phyloP scores from a whole-genome alignment of 2,113 vertebrate genomes.

The Neomonachus schauinslandi region DNA sequence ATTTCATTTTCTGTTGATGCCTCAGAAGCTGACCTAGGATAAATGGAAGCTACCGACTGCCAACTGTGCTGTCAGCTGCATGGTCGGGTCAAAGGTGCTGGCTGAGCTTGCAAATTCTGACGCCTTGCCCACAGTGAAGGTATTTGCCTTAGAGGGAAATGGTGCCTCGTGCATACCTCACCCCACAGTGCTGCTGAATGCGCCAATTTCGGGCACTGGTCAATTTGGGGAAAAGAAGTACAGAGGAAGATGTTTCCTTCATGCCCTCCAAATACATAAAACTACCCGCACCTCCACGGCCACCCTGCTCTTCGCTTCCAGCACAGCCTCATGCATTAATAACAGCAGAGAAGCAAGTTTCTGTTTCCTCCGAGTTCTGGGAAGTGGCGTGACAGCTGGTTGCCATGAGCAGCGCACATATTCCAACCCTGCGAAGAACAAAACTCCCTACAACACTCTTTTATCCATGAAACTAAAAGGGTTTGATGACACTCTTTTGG shows the following conservation, averaged over 20 bases:
- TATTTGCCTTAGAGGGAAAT: conserved; percentile 70
- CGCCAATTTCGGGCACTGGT: not conserved
- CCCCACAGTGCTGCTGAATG: conserved; percentile 7
- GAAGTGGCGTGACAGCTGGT: conserved; percentile 55
- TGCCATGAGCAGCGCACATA: not conserved
- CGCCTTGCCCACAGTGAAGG: conserved; percentile 5
- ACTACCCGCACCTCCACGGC: not conserved
- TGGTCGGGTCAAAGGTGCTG: conserved; percentile 58
- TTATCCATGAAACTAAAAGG: not conserved
- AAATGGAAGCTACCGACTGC: conserved; percentile 65
- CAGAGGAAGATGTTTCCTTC: not conserved
- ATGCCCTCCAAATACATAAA: not conserved
- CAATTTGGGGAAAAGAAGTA: conserved; percentile 59
- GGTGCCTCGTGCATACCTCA: not conserved
- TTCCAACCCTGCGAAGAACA: not conserved
- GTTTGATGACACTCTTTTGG: not conserved
- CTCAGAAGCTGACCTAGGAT: conserved; percentile 77
- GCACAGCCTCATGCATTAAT: not conserved
- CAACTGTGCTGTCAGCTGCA: conserved; percentile 73
- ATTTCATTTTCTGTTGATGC: conserved; percentile 49
- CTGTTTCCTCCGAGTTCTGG: conserved; percentile 40
- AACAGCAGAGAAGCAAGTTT: conserved; percentile 24
- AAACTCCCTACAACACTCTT: not conserved
- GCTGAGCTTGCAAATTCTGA: conserved; percentile 49
- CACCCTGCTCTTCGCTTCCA: not conserved